Base-by-base conservation (phyloP, 2,113 vertebrate genomes). In the Anser brachyrhynchus region DNA sequence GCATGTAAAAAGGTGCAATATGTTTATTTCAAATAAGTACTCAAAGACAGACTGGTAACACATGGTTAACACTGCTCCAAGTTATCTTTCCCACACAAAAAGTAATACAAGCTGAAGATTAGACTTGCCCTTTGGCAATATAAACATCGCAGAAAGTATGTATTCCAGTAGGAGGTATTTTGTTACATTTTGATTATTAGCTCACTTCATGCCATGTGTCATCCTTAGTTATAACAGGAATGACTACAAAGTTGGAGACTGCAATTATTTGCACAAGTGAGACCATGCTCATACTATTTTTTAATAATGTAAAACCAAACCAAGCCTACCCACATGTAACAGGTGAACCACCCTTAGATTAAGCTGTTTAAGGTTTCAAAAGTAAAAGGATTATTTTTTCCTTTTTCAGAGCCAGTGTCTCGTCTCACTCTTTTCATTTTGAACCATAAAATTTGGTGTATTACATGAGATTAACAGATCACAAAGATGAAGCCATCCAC, bases 11-110 rank as follows among this genome's bases (percentile, higher is more conserved):
- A 92, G 62, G 58, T 87, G 66, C 35, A 51, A 37, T 52, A 58
- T 17, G 9, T 97, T 97, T 96, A 96, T 97, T 97, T 92, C 58
- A 89, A 93, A 46, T 84, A 95, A 94, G 93, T 65, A 89, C 37
- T 94, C 13, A 52, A 59, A 90, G 71, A 89, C 91, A 10, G 71
- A 37, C n/a, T 0, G 0, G 35, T 79, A 89, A 49, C 29, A 80
- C 20, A 41, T 7, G 6, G 57, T 37, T 37, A 37, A 37, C 35
- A 37, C 82, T 76, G 21, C 70, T 94, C 15, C 54, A 87, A 78
- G 54, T 67, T 49, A 57, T 65, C 70, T 58, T 90, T 87, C 33
- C 44, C 37, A 82, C 41, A 79, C 16, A 89, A 73, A 87, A 71
- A 74, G 3, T 51, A 81, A 75, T 37, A 87, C 6, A 76, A 92